These are phyloP conservation scores for Oxytorus armatus DNA, from an alignment of 2,888 invertebrate genomes.

Conservation along the genomic window DNA sequence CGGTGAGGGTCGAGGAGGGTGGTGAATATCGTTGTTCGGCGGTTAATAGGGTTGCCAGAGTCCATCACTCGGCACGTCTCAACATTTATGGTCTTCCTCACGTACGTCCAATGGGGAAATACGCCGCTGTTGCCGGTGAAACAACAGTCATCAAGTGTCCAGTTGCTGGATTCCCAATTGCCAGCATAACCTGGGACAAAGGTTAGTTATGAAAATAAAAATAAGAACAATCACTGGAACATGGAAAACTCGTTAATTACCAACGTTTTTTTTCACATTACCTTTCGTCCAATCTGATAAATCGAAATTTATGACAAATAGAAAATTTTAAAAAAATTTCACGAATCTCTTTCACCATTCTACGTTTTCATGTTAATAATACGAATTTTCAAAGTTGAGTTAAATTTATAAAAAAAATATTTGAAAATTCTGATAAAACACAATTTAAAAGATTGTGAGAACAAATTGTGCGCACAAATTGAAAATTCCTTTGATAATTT, in stretches of 20 bases:
- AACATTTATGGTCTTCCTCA: constrained; percentile 95
- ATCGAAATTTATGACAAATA: no score
- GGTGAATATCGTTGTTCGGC: constrained; percentile 95
- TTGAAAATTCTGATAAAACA: not conserved
- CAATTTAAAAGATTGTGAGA: not conserved
- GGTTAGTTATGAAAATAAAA: constrained; percentile 86
- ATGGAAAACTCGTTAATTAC: no score
- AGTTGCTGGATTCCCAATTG: constrained; percentile 95
- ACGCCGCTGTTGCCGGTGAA: constrained; percentile 93
- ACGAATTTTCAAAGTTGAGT: no score
- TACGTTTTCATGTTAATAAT: no score
- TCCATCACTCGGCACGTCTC: constrained; percentile 93
- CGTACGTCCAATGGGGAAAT: constrained; percentile 94
- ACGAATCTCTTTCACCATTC: no score
- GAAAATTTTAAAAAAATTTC: no score
- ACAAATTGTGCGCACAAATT: not conserved
- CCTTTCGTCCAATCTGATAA: no score
- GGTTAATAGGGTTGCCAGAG: constrained; percentile 92
- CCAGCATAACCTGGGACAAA: constrained; percentile 95
- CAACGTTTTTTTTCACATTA: no score
- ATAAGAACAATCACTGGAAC: no score
- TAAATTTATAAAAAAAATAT: not conserved
- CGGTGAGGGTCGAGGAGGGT: constrained; percentile 95
- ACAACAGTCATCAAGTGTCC: constrained; percentile 95
- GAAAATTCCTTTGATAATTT: not conserved